Percentiles rank a stretch among this genome's conserved stretches.
phyloP scores from a whole-genome alignment of 1,140 invertebrate genomes.

The Plectus sambesii region DNA sequence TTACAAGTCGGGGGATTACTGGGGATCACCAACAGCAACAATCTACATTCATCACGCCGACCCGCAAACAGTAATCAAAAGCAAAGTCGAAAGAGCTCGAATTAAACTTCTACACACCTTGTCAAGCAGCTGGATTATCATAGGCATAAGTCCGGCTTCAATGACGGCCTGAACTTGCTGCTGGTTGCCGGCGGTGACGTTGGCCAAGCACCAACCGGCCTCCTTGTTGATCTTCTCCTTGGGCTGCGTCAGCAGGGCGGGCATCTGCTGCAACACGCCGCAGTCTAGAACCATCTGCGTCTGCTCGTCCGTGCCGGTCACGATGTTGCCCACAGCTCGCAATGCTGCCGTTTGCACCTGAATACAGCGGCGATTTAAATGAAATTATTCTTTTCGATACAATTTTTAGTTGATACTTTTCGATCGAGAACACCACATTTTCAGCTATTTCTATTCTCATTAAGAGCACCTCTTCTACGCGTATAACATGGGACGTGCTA shows the following conservation, averaged over 20 bases:
- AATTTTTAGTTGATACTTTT: no score
- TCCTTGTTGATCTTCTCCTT: constrained; percentile 79
- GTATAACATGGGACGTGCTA: no score
- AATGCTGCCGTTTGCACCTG: constrained; percentile 90
- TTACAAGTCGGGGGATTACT: no score
- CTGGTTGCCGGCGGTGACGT: constrained; percentile 95
- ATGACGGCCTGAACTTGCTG: constrained; percentile 93
- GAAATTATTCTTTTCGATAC: constrained; percentile 9
- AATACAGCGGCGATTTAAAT: constrained; percentile 48
- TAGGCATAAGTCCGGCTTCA: constrained; percentile 78
- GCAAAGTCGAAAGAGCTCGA: no score
- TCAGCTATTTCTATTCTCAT: no score
- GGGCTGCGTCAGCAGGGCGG: constrained; percentile 70
- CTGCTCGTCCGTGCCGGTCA: constrained; percentile 96
- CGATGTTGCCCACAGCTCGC: constrained; percentile 92
- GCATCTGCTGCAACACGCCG: constrained; percentile 82
- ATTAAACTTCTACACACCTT: constrained; percentile 56
- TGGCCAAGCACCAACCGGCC: constrained; percentile 96
- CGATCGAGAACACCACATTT: no score
- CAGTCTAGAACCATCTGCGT: constrained; percentile 85
- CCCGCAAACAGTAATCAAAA: no score
- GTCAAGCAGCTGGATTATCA: constrained; percentile 80
- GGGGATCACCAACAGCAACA: no score
- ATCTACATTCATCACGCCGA: no score
- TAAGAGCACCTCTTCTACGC: no score